Conservation (phyloP, 2,888 invertebrate species). For the Xanthorhoe spadicearia region DNA sequence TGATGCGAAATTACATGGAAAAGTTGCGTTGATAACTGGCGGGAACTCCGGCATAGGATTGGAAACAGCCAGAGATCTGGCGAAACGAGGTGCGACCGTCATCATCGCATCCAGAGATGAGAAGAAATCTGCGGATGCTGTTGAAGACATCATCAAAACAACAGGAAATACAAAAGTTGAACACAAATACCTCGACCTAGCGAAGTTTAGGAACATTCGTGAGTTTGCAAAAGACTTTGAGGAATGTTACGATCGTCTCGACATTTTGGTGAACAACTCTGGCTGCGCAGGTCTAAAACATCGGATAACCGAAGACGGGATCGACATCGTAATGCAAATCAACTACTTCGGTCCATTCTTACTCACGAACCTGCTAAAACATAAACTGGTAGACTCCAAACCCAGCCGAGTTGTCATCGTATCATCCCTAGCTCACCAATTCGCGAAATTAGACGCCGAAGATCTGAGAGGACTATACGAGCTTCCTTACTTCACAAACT, state of each 20-base stretch:
- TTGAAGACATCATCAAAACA: constrained; percentile 87
- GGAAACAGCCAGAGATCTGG: constrained; percentile 89
- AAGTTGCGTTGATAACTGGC: constrained; percentile 90
- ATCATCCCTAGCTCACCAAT: constrained; percentile 65
- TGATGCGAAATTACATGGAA: constrained; percentile 69
- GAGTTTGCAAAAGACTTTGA: constrained; percentile 86
- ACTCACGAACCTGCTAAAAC: constrained; percentile 87
- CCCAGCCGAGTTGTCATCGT: constrained; percentile 77
- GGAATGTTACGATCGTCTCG: constrained; percentile 75
- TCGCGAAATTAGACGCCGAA: constrained; percentile 77
- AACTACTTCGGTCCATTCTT: constrained; percentile 90
- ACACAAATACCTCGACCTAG: constrained; percentile 81
- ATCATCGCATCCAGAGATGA: constrained; percentile 91
- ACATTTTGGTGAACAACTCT: constrained; percentile 88
- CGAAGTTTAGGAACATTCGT: constrained; percentile 79
- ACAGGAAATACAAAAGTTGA: constrained; percentile 89
- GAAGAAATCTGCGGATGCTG: constrained; percentile 87
- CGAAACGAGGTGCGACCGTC: constrained; percentile 87
- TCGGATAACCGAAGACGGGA: constrained; percentile 83
- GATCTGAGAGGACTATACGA: constrained; percentile 48
- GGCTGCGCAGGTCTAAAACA: constrained; percentile 72
- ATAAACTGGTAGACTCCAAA: constrained; percentile 68
- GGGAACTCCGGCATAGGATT: constrained; percentile 93
- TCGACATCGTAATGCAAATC: constrained; percentile 86
- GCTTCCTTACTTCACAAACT: constrained; percentile 70